These are phyloP conservation scores for Glyptemys insculpta DNA, from an alignment of 2,797 vertebrate genomes.

Conservation along the genomic window DNA sequence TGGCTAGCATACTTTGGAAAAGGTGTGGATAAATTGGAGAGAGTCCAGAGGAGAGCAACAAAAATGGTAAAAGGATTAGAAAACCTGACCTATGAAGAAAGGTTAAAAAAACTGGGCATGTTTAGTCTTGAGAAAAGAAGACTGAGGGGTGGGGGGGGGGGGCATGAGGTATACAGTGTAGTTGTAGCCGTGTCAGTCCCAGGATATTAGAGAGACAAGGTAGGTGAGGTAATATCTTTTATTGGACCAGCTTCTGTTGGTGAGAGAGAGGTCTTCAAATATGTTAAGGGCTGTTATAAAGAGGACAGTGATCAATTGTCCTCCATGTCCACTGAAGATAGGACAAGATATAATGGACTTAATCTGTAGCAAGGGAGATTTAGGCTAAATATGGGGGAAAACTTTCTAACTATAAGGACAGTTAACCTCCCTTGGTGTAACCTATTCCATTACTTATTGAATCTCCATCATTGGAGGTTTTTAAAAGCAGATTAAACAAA, in stretches of 20 bases:
- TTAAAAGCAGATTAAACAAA: neutral
- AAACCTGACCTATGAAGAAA: neutral
- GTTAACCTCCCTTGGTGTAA: neutral
- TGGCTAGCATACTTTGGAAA: neutral
- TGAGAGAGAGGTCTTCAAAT: neutral
- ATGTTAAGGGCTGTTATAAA: neutral
- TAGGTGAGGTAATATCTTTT: neutral
- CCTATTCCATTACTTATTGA: neutral
- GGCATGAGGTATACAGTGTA: neutral
- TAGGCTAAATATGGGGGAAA: neutral
- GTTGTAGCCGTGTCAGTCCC: neutral
- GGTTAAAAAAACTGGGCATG: neutral
- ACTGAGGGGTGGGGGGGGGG: neutral
- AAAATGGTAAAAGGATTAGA: too few relatives aligned
- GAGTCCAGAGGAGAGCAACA: neutral
- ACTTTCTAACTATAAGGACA: neutral
- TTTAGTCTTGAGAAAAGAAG: neutral
- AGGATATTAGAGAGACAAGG: neutral
- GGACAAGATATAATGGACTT: neutral
- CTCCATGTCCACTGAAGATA: neutral
- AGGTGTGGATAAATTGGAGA: neutral
- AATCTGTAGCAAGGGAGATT: neutral
- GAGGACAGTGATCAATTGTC: neutral
- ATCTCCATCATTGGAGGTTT: neutral
- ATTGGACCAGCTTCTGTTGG: neutral